phyloP scores from a whole-genome alignment of 2,797 vertebrate genomes.

The Pyrrhura leucotis region DNA sequence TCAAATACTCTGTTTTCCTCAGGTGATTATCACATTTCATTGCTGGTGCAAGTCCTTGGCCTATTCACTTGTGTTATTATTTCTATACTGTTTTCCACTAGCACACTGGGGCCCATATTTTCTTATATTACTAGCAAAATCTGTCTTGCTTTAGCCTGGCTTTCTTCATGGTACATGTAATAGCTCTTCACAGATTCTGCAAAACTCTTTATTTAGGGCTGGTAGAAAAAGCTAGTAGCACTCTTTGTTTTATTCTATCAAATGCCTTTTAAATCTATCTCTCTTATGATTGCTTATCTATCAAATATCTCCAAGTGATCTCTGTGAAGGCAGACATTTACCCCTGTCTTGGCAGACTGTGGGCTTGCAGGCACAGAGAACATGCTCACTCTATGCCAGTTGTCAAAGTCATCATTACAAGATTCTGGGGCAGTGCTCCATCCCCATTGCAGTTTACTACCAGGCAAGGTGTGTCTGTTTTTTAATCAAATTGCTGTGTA shows the following conservation, averaged over 20 bases:
- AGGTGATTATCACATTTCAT: background rate
- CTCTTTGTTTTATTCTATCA: background rate
- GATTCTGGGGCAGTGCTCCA: background rate
- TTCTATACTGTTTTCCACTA: background rate
- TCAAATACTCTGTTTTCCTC: rapidly evolving
- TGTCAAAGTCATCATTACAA: background rate
- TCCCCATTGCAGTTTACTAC: background rate
- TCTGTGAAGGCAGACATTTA: background rate
- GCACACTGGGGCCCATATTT: background rate
- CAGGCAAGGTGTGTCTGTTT: conserved; percentile 3
- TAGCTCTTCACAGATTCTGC: background rate
- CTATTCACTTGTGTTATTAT: background rate
- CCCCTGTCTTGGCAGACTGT: background rate
- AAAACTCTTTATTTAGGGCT: background rate
- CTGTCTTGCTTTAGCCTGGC: background rate
- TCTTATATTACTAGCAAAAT: background rate
- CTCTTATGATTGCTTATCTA: background rate
- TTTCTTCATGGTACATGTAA: background rate
- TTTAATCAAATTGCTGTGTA: background rate
- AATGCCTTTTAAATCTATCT: background rate
- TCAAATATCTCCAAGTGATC: background rate
- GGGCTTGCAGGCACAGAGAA: background rate
- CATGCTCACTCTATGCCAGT: background rate
- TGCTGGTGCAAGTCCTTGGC: background rate
- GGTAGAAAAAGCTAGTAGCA: background rate